Evolutionary conservation across 2,888 invertebrate species (phyloP).

Genomic region (Tromatobia lineatoria): DNA sequence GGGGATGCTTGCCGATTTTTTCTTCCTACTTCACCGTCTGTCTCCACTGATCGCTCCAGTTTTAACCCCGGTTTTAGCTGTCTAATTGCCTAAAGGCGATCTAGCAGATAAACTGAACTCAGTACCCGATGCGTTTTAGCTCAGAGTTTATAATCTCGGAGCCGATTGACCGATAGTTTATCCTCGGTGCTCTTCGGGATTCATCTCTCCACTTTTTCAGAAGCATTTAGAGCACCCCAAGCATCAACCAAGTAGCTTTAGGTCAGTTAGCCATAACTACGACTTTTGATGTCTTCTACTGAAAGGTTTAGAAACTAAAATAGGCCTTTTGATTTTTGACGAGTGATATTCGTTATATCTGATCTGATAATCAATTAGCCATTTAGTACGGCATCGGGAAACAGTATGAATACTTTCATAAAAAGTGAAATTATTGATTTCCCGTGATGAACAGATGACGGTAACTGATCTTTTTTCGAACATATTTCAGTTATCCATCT

Average conservation of each 20-base stretch:
- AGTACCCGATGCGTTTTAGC: neutral
- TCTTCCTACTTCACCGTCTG: slow-evolving; percentile 27
- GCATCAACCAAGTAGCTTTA: neutral
- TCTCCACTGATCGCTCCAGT: slow-evolving; percentile 36
- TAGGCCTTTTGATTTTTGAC: slow-evolving; percentile 11
- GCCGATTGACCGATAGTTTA: slow-evolving; percentile 53
- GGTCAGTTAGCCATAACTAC: slow-evolving; percentile 36
- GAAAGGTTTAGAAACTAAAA: slow-evolving; percentile 20
- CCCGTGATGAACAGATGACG: no score
- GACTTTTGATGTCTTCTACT: slow-evolving; percentile 16
- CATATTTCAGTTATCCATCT: neutral
- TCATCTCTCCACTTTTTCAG: slow-evolving; percentile 15
- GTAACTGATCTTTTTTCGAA: no score
- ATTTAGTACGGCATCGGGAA: neutral
- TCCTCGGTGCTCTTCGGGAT: slow-evolving; percentile 39
- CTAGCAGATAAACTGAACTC: slow-evolving; percentile 45
- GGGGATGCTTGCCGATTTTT: slow-evolving; percentile 24
- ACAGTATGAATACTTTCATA: neutral
- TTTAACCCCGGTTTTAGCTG: slow-evolving; percentile 59
- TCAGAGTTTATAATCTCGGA: slow-evolving; percentile 36
- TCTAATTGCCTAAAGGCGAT: slow-evolving; percentile 67
- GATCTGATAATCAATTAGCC: slow-evolving; percentile 4
- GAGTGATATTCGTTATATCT: neutral
- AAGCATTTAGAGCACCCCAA: neutral
- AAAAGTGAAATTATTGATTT: neutral